Evolutionary conservation across 1,140 invertebrate genomes (phyloP).

Genomic region (Heliothis virescens): DNA sequence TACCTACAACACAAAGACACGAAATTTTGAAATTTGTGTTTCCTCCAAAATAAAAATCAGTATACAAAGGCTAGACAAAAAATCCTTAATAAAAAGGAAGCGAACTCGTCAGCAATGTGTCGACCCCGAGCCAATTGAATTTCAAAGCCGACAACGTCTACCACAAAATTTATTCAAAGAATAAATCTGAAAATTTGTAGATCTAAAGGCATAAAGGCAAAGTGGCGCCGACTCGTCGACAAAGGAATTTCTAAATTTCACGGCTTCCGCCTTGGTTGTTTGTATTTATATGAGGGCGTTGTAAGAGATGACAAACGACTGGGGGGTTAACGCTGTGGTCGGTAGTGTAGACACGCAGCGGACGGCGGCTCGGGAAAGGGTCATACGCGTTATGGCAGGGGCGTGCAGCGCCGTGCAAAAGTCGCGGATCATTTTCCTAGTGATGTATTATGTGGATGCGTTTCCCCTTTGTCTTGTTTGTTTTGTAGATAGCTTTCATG

Average conservation of each 20-base stretch:
- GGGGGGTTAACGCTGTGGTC: slow-evolving; percentile 65
- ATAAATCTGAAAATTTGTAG: slow-evolving; percentile 87
- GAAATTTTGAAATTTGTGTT: slow-evolving; percentile 56
- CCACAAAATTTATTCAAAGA: slow-evolving; percentile 86
- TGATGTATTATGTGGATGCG: slow-evolving; percentile 22
- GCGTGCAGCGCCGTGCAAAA: slow-evolving; percentile 13
- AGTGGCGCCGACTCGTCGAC: slow-evolving; percentile 82
- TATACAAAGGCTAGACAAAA: slow-evolving; percentile 65
- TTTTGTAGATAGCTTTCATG: slow-evolving; percentile 6
- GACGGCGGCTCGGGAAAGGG: slow-evolving; percentile 14
- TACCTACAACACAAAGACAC: slow-evolving; percentile 18
- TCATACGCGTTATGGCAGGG: slow-evolving; percentile 18
- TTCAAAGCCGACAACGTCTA: slow-evolving; percentile 85
- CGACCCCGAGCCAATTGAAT: slow-evolving; percentile 85
- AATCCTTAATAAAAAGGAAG: slow-evolving; percentile 76
- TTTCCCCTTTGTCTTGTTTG: slow-evolving; percentile 20
- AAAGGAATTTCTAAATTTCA: slow-evolving; percentile 86
- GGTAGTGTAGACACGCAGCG: slow-evolving; percentile 51
- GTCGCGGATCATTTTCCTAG: slow-evolving; percentile 18
- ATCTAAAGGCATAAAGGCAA: slow-evolving; percentile 84
- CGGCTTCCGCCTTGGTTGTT: slow-evolving; percentile 82
- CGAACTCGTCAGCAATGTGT: slow-evolving; percentile 82
- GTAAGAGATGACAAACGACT: slow-evolving; percentile 82
- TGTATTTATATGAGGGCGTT: slow-evolving; percentile 82
- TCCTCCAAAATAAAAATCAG: slow-evolving; percentile 57